Evolutionary conservation across 2,797 vertebrate species (phyloP), one percentile per base, ranked within the genome.

Genomic region (Cheirogaleus major): DNA sequence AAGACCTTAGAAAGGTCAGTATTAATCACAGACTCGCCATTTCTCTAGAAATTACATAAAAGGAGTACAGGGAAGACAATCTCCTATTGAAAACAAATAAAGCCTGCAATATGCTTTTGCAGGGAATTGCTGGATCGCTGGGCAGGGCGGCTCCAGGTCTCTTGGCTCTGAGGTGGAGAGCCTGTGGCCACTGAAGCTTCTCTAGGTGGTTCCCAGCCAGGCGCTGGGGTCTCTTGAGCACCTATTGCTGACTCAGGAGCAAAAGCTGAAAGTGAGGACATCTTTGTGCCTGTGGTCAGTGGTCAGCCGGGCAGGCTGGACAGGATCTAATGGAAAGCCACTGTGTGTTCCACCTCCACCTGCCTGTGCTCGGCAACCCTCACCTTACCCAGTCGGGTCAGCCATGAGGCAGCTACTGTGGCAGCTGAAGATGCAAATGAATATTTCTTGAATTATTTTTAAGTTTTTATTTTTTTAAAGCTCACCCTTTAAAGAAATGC

Each of bases 41-140:
- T 90, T 95, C 83, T 82, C 57, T 70, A 79, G 63, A 95, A 91
- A 91, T 72, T 30, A 45, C 25, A 30, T 41, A 41, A 79, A 93
- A 85, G 81, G 48, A 70, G 20, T 20, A 57, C 27, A 35, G 55
- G 76, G 35, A 95, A 86, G 67, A 93, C 84, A 80, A 55, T 27
- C 61, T 70, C 14, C 67, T 92, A 79, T 92, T 93, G 92, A 97
- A 95, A 96, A 83, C 72, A 79, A 95, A 45, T 7, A 57, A 81
- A 88, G 69, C 55, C 23, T 55, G 43, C 17, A 2, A 27, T 30
- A 25, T 55, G 89, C 38, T 81, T 93, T 69, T 84, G 85, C n/a
- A 50, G 67, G 38, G 14, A 72, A 35, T 12, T 50, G 27, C 63
- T 32, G 17, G 43, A 13, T 45, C 38, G 35, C 35, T 41, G n/a